Evolutionary conservation across 2,888 invertebrate genomes (phyloP).

Genomic region (Apeira syringaria): DNA sequence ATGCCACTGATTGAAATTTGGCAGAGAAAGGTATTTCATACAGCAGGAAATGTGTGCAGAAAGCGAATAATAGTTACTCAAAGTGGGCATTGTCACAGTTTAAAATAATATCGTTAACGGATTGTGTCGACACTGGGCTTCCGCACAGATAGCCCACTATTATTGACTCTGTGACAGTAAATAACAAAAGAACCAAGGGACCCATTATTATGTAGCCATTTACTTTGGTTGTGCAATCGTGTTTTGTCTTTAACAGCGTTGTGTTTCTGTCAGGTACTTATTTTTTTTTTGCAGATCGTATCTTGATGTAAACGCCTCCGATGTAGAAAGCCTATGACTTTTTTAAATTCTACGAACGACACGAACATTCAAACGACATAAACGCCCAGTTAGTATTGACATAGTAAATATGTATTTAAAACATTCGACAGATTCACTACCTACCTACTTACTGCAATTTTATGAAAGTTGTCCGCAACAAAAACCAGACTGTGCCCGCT

Average conservation of each 20-base stretch:
- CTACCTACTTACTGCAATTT: not conserved
- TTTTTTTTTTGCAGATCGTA: too few species aligned
- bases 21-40: conserved; percentile 11
- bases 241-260: conserved; percentile 4
- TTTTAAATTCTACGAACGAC: too few species aligned
- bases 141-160: too few species aligned
- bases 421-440: too few species aligned
- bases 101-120: not conserved
- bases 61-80: not conserved
- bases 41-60: conserved; percentile 7
- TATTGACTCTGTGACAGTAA: not conserved
- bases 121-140: not conserved
- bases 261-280: not conserved
- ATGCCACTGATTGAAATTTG: conserved; percentile 8
- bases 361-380: too few species aligned
- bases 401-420: too few species aligned
- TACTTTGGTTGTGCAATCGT: conserved; percentile 5
- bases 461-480: conserved; percentile 4
- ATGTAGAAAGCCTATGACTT: too few species aligned
- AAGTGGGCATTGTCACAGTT: conserved; percentile 2
- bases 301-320: too few species aligned
- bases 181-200: not conserved
- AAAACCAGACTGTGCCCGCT: not conserved
- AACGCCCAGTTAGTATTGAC: too few species aligned
- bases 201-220: conserved; percentile 1